phyloP scores from a whole-genome alignment of 2,113 vertebrate species.

The Silurus asotus region DNA sequence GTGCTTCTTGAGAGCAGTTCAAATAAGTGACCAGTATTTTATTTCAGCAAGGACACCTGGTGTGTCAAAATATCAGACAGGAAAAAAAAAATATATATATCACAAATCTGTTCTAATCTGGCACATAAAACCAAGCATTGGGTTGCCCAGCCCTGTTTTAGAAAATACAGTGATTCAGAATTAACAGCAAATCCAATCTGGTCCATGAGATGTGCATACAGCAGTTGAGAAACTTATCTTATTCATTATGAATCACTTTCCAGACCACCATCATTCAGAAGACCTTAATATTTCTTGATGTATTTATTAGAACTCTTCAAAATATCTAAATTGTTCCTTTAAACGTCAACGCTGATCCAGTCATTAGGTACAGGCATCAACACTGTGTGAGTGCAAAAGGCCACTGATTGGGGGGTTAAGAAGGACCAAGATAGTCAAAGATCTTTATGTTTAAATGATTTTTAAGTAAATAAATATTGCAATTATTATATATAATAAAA shows the following conservation, averaged over 20 bases:
- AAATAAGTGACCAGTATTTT: neutral
- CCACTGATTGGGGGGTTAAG: neutral
- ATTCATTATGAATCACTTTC: neutral
- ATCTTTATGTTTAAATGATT: too few relatives aligned
- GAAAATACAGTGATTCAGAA: neutral
- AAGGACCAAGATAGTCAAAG: neutral
- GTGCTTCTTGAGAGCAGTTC: neutral
- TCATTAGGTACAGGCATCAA: slow-evolving; percentile 20
- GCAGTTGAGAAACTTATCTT: neutral
- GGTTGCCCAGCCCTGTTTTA: neutral
- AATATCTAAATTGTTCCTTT: neutral
- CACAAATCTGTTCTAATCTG: neutral
- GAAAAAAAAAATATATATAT: neutral
- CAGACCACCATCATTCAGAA: neutral
- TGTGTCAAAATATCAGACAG: neutral
- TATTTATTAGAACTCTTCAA: neutral
- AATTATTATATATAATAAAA: slow-evolving; percentile 9
- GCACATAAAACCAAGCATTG: neutral
- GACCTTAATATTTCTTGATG: neutral
- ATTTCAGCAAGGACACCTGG: neutral
- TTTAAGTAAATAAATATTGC: slow-evolving; percentile 8
- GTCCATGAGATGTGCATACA: slow-evolving; percentile 8
- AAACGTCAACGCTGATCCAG: neutral
- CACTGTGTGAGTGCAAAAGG: slow-evolving; percentile 4
- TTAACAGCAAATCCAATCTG: neutral